Evolutionary conservation across 2,888 invertebrate genomes (phyloP).

Genomic region (Diplolepis rosae): DNA sequence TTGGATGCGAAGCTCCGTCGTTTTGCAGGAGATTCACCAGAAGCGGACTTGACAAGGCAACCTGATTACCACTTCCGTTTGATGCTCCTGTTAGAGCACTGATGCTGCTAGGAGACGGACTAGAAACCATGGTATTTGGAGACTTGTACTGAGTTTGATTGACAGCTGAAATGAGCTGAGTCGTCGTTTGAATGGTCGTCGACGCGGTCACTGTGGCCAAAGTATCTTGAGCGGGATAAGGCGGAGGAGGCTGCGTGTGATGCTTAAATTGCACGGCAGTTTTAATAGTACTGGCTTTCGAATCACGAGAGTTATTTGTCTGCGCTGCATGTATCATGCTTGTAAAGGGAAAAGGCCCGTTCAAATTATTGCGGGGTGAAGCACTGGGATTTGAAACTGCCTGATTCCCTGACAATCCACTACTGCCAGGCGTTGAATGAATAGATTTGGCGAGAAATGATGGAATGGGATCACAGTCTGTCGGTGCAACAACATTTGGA

Average conservation of each 20-base stretch:
- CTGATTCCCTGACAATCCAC: constrained; percentile 59
- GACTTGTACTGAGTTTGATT: constrained; percentile 65
- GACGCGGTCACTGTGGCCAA: constrained; percentile 68
- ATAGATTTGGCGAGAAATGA: constrained; percentile 67
- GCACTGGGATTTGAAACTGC: constrained; percentile 69
- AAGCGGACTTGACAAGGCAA: constrained; percentile 90
- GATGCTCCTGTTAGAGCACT: constrained; percentile 54
- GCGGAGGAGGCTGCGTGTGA: constrained; percentile 73
- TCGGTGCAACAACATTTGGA: constrained; percentile 92
- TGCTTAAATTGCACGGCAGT: constrained; percentile 65
- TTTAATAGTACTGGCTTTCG: constrained; percentile 63
- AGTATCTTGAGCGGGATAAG: constrained; percentile 72
- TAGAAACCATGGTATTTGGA: constrained; percentile 61
- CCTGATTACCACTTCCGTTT: constrained; percentile 72
- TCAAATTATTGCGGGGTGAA: constrained; percentile 73
- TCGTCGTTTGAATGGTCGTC: constrained; percentile 63
- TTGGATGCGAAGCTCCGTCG: constrained; percentile 77
- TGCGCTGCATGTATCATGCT: constrained; percentile 92
- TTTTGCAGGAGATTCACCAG: constrained; percentile 94
- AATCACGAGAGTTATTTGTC: constrained; percentile 85
- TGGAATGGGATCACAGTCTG: constrained; percentile 81
- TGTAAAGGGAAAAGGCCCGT: constrained; percentile 87
- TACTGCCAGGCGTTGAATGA: constrained; percentile 60
- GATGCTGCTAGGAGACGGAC: constrained; percentile 62
- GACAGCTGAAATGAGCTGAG: constrained; percentile 66